Conservation (phyloP, 1,140 invertebrate genomes). For the Spodoptera frugiperda region DNA sequence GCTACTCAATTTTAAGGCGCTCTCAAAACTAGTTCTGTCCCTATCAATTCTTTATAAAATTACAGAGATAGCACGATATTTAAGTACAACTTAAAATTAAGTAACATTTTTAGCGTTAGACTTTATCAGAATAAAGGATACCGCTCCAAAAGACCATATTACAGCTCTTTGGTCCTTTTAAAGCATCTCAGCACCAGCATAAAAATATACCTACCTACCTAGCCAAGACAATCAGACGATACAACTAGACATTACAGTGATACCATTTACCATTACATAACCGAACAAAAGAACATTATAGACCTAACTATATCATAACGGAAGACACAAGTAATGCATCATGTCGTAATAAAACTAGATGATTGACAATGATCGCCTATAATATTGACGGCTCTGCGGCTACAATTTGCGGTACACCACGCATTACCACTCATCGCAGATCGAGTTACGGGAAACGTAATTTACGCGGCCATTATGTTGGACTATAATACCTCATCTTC, state of each 20-base stretch:
- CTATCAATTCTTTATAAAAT: too few species aligned
- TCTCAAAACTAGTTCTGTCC: too few species aligned
- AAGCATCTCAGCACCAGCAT: too few species aligned
- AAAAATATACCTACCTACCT: too few species aligned
- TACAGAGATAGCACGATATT: too few species aligned
- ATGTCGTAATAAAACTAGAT: background rate
- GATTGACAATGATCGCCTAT: conserved; percentile 14
- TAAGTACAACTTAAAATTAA: too few species aligned
- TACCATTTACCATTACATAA: background rate
- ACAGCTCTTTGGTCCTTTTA: too few species aligned
- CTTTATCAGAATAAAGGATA: too few species aligned
- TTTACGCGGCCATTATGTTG: background rate
- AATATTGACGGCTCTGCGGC: conserved; percentile 1
- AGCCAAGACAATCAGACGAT: too few species aligned
- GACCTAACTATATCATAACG: background rate
- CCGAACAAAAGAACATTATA: background rate
- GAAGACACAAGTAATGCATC: background rate
- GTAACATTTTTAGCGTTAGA: too few species aligned
- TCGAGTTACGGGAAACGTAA: conserved; percentile 25
- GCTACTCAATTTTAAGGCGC: too few species aligned
- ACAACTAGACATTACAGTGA: background rate
- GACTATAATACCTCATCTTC: background rate
- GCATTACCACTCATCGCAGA: conserved; percentile 13
- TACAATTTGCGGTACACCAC: conserved; percentile 25
- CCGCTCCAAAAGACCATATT: too few species aligned